Evolutionary conservation across 2,888 invertebrate species (phyloP).

Genomic region (Andricus quercusramuli): DNA sequence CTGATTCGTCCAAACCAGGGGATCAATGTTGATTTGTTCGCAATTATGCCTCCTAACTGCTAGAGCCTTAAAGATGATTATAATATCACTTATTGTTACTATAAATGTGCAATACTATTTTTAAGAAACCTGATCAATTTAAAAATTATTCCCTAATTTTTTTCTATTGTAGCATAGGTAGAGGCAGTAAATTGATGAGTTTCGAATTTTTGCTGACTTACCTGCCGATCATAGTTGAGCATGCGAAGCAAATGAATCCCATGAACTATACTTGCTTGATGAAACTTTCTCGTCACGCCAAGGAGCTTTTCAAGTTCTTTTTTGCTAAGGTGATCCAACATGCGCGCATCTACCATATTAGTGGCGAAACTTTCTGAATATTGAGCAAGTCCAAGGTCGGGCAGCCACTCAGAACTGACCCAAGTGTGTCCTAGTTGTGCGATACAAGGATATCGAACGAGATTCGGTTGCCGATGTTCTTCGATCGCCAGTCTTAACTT

Average conservation of each 20-base stretch:
- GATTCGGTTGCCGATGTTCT: conserved; percentile 92
- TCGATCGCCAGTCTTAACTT: conserved; percentile 96
- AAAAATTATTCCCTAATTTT: background rate
- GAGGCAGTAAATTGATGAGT: background rate
- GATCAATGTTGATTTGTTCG: conserved; percentile 93
- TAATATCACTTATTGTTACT: background rate
- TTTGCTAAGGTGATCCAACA: conserved; percentile 95
- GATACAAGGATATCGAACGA: conserved; percentile 92
- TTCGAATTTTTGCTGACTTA: conserved; percentile 65
- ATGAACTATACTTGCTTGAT: conserved; percentile 96
- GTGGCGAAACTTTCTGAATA: conserved; percentile 93
- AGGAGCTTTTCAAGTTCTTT: conserved; percentile 96
- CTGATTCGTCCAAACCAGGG: conserved; percentile 97
- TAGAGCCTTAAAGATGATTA: conserved; percentile 82
- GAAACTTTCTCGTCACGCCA: conserved; percentile 95
- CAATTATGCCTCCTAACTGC: conserved; percentile 93
- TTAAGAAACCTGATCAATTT: background rate
- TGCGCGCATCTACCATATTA: conserved; percentile 94
- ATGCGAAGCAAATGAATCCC: conserved; percentile 95
- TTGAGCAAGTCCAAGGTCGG: conserved; percentile 93
- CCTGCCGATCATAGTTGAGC: conserved; percentile 95
- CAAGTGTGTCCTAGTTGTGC: conserved; percentile 94
- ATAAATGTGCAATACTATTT: background rate
- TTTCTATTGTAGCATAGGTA: background rate
- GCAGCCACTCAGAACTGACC: conserved; percentile 96